These are phyloP conservation scores for Stramonita haemastoma DNA, from an alignment of 2,888 invertebrate species.

Conservation along the genomic window DNA sequence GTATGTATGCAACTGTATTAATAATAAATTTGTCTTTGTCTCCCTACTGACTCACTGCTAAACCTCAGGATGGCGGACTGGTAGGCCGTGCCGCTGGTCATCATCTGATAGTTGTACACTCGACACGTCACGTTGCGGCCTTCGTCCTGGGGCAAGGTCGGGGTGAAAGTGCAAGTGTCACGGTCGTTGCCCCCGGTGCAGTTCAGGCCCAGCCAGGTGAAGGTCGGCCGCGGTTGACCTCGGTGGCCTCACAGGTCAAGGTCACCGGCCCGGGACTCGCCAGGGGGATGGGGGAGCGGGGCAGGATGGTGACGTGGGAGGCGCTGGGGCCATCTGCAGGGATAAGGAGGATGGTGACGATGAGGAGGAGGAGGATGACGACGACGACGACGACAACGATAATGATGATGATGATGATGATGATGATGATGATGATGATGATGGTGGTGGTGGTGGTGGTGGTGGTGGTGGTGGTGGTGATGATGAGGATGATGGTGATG, in stretches of 20 bases:
- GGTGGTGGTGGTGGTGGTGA: too few relatives aligned
- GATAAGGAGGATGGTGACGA: neutral
- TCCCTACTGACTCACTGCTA: neutral
- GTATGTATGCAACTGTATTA: too few relatives aligned
- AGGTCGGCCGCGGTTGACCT: slow-evolving; percentile 30
- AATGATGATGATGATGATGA: neutral
- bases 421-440: too few relatives aligned
- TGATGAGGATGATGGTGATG: too few relatives aligned
- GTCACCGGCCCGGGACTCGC: neutral
- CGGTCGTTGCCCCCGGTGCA: neutral
- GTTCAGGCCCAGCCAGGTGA: slow-evolving; percentile 15
- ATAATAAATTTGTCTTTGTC: too few relatives aligned
- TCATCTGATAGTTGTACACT: neutral
- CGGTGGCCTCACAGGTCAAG: slow-evolving; percentile 30
- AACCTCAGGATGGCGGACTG: neutral
- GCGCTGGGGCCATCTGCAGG: neutral
- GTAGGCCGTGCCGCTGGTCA: neutral
- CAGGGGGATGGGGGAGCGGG: neutral
- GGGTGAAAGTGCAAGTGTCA: slow-evolving; percentile 15
- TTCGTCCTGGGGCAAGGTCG: neutral
- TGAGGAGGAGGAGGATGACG: too few relatives aligned
- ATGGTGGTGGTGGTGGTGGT: too few relatives aligned
- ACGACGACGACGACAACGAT: neutral
- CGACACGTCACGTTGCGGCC: neutral
- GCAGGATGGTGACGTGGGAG: neutral